Evolutionary conservation across 2,797 vertebrate genomes (phyloP), one percentile per base, ranked within the genome.

Genomic region (Vireo griseus): DNA sequence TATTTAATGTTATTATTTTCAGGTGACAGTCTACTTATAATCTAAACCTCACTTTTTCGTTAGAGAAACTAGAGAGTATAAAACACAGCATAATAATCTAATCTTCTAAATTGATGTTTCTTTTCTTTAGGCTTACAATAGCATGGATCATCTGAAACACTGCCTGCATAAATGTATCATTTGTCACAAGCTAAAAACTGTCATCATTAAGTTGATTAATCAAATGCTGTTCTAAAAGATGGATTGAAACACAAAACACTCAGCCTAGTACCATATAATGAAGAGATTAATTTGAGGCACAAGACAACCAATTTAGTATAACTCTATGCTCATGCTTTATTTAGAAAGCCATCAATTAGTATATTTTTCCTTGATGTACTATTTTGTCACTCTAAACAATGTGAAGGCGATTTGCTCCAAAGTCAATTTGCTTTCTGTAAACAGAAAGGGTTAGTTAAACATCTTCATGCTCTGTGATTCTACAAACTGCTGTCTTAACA

Each of bases 281-380:
- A 98, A 98, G 97, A 98, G 98, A 98, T 98, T 98, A 98, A 97
- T 98, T 97, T 97, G 87, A 98, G 97, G 96, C 94, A 95, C 88
- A 98, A 98, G 98, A 97, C 98, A 98, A 98, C 98, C 97, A 98
- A 96, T 98, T 98, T 98, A 98, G 95, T 97, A 95, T 97, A 96
- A 95, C 95, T 96, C 93, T 96, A 95, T 96, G 93, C 96, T 98
- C 95, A 95, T 87, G 85, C 95, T 97, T 98, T 97, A 97, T 97
- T 98, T 97, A 98, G 97, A 98, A 98, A 97, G 89, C 92, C 96
- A 98, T 98, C 97, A 97, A 97, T 98, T 98, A 98, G 97, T 98
- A 87, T 96, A 93, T 96, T 98, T 97, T 93, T 75, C 94, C 90
- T 95, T 97, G 89, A 98, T 97, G 80, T 96, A 97, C 97, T 98